Percentiles rank a stretch among this genome's conserved stretches.
These are phyloP conservation scores for Tachycineta bicolor DNA, from an alignment of 2,113 vertebrate species.

Conservation along the genomic window DNA sequence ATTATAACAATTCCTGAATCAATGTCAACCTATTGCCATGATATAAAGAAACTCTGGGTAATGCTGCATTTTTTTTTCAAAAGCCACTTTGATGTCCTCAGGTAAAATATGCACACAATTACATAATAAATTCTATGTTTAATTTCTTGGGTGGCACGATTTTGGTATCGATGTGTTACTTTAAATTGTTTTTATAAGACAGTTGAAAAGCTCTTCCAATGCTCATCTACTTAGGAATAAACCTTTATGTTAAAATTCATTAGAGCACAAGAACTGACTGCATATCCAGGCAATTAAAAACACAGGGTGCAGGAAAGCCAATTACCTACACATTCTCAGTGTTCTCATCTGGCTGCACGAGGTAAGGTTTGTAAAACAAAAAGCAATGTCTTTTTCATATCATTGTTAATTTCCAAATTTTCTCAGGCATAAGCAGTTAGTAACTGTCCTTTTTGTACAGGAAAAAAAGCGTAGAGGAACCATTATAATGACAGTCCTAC, in stretches of 20 bases:
- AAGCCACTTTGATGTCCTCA: not conserved
- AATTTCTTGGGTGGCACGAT: conserved; percentile 15
- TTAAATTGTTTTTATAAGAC: conserved; percentile 42
- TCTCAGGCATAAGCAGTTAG: not conserved
- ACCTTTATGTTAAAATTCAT: conserved; percentile 45
- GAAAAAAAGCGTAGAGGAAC: not conserved
- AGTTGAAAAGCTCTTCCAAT: conserved; percentile 6
- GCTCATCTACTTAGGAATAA: conserved; percentile 36
- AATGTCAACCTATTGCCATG: not conserved
- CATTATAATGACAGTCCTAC: not conserved
- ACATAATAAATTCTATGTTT: conserved; percentile 9
- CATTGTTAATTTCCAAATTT: conserved; percentile 19
- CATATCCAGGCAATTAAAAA: conserved; percentile 55
- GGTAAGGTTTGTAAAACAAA: conserved; percentile 13
- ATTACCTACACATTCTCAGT: conserved; percentile 19
- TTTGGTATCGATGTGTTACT: conserved; percentile 14
- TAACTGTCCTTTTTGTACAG: not conserved
- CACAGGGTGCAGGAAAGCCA: conserved; percentile 11
- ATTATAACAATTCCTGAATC: not conserved
- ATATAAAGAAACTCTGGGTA: not conserved
- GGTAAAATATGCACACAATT: conserved; percentile 8
- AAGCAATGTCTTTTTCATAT: not conserved
- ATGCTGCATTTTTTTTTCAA: not conserved
- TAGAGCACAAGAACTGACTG: conserved; percentile 34
- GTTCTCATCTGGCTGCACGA: conserved; percentile 31